Base-by-base conservation (phyloP, 1,140 invertebrate genomes). In the Linepithema humile region DNA sequence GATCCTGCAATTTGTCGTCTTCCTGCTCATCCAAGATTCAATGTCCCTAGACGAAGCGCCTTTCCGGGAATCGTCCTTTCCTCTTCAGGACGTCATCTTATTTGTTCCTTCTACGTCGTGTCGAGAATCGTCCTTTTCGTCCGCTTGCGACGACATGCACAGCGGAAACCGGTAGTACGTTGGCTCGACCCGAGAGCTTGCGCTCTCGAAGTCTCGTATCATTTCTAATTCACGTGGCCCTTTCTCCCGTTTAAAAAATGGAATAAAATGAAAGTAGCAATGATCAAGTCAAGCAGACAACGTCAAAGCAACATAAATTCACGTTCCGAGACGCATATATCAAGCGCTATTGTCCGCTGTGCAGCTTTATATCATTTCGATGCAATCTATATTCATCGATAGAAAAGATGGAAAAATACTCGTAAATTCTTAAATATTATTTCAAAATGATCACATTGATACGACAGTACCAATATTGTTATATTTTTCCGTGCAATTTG, bases 21-120 rank as follows among this genome's bases (percentile, higher is more conserved):
- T 85, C 53, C 60, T 70, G 50, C 78, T 77, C 86, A 88, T 88
- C 73, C 84, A 88, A 88, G 67, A 88, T 88, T 88, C 87, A 88
- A 88, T 74, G 65, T 72, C 20, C 53, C 38, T 43, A 23, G 23
- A 77, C 64, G 57, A 67, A 65, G 59, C 48, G 29, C 29, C 55
- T 55, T 60, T 48, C 29, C 43, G n/a, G 26, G 43, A 65, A 72
- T 80, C 83, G 40, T 59, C 26, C 40, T 78, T 40, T 65, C 15
- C 75, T 84, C 55, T 57, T 23, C 67, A 35, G 17, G 9, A 70
- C 55, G 60, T 67, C 70, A 20, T 69, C 60, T 83, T 88, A 88
- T 88, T 88, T 85, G 72, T 82, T 88, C 83, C 74, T 60, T 69
- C 64, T 82, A 64, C 70, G 15, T 84, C 67, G 60, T 86, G 57